phyloP scores from a whole-genome alignment of 2,888 invertebrate genomes.

The Sericinus montela region DNA sequence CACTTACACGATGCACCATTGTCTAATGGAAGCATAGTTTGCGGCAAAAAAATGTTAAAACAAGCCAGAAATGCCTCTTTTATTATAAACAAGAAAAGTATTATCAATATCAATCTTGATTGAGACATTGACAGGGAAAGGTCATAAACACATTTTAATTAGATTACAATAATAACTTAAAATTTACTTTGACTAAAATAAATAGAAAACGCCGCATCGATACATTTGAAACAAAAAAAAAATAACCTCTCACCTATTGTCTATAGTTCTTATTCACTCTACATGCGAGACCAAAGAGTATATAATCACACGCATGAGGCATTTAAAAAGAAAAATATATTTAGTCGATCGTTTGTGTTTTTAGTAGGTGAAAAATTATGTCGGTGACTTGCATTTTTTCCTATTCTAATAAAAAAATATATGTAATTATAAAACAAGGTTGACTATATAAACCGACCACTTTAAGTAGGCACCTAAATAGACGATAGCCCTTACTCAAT shows the following conservation, averaged over 20 bases:
- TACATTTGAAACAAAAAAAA: background rate
- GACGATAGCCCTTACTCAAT: slow-evolving; percentile 31
- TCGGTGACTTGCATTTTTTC: slow-evolving; percentile 57
- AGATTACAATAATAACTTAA: background rate
- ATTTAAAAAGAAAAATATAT: too few relatives aligned
- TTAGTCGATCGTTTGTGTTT: too few relatives aligned
- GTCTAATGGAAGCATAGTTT: too few relatives aligned
- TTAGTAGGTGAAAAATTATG: slow-evolving; percentile 47
- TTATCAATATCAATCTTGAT: too few relatives aligned
- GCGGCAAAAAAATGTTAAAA: too few relatives aligned
- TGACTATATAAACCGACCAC: slow-evolving; percentile 31
- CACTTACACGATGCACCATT: too few relatives aligned
- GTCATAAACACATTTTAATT: background rate
- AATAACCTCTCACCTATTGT: slow-evolving; percentile 35
- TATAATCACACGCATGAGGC: slow-evolving; percentile 35
- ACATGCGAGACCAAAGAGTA: too few relatives aligned
- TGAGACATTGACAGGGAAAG: background rate
- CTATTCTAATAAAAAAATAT: slow-evolving; percentile 59
- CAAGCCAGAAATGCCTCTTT: too few relatives aligned
- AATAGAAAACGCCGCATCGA: background rate
- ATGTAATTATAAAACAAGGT: slow-evolving; percentile 27
- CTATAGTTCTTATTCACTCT: background rate
- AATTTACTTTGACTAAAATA: slow-evolving; percentile 4
- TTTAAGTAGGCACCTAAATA: slow-evolving; percentile 35
- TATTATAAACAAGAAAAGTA: too few relatives aligned